These are phyloP conservation scores for Gracilinanus agilis DNA, from an alignment of 2,113 vertebrate species.

Conservation along the genomic window DNA sequence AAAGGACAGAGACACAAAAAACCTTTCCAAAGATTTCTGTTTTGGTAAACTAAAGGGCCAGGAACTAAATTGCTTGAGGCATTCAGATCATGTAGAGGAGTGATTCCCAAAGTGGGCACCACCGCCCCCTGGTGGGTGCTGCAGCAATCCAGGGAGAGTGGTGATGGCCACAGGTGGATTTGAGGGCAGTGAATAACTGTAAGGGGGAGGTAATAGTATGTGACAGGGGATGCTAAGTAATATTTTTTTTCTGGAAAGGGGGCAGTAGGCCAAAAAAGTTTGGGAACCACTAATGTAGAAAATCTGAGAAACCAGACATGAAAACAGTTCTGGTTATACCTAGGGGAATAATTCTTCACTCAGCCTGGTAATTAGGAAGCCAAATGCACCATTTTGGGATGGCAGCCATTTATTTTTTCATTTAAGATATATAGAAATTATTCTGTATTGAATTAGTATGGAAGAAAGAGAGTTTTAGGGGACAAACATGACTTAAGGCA, in stretches of 20 bases:
- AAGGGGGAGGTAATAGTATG: too few relatives aligned
- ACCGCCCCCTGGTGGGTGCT: too few relatives aligned
- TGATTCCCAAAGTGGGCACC: too few relatives aligned
- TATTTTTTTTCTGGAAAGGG: too few relatives aligned
- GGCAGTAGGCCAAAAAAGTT: too few relatives aligned
- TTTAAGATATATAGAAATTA: neutral
- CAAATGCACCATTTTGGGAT: neutral
- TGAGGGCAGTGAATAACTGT: too few relatives aligned
- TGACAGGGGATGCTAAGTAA: too few relatives aligned
- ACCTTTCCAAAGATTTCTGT: neutral
- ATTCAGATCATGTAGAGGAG: fast-evolving
- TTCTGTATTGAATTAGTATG: neutral
- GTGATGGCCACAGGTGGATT: too few relatives aligned
- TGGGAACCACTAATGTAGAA: too few relatives aligned
- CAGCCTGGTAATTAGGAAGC: neutral
- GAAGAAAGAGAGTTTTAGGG: neutral
- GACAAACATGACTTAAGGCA: neutral
- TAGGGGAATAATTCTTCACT: neutral
- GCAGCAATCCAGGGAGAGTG: too few relatives aligned
- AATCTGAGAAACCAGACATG: neutral
- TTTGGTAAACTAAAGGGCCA: fast-evolving
- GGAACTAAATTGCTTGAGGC: too few relatives aligned
- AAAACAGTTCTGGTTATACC: neutral
- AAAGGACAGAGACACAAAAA: neutral
- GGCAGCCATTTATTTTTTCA: neutral